A percentile compares a stretch with the other conserved stretches of the same genome.
Conservation (phyloP, 2,888 invertebrate species). For the Philopedon plagiatum region DNA sequence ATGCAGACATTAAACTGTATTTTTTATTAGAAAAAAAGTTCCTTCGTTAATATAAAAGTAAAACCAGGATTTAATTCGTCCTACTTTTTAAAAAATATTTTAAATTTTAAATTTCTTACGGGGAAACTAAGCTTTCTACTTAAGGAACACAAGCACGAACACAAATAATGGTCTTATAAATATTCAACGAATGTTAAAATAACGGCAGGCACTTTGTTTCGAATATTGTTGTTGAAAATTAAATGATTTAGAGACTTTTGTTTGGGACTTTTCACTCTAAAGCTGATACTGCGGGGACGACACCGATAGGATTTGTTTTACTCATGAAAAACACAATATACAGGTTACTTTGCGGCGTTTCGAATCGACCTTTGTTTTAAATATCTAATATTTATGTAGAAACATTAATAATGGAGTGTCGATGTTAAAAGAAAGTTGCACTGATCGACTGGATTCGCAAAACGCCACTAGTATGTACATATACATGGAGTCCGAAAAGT, state of each 20-base stretch:
- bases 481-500: too few relatives aligned
- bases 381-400: background rate
- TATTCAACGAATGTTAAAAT: background rate
- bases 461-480: too few relatives aligned
- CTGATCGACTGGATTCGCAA: too few relatives aligned
- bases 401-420: too few relatives aligned
- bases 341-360: too few relatives aligned
- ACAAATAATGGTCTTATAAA: conserved; percentile 5
- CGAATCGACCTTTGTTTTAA: too few relatives aligned
- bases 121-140: background rate
- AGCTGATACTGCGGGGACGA: background rate
- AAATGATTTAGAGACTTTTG: background rate
- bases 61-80: too few relatives aligned
- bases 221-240: background rate
- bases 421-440: too few relatives aligned
- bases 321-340: too few relatives aligned
- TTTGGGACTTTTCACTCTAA: background rate
- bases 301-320: too few relatives aligned
- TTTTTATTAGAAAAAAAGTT: background rate
- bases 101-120: background rate
- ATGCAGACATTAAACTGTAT: background rate
- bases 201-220: background rate
- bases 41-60: background rate
- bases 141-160: background rate
- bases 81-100: background rate